Percentiles rank a stretch among this genome's conserved stretches.
Conservation (phyloP, 2,113 vertebrate genomes). For the Seriola aureovittata region DNA sequence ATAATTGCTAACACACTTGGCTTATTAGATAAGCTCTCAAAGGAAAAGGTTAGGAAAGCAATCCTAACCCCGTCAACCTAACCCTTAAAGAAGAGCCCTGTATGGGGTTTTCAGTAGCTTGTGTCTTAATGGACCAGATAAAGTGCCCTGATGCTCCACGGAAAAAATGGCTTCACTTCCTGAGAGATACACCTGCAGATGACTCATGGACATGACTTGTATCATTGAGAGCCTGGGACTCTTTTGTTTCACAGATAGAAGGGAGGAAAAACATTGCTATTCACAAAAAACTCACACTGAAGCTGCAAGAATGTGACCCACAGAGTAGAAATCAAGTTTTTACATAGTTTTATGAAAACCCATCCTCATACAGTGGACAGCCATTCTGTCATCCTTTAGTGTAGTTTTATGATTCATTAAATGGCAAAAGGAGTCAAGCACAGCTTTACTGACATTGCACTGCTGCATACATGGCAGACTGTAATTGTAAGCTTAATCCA, state of each 20-base stretch:
- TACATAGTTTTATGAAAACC: slow-evolving; percentile 9
- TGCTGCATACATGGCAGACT: slow-evolving; percentile 15
- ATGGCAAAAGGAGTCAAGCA: slow-evolving; percentile 39
- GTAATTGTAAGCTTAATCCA: slow-evolving; percentile 23
- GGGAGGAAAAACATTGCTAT: slow-evolving; percentile 4
- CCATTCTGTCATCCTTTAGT: not conserved
- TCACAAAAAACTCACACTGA: not conserved
- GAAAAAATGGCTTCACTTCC: not conserved
- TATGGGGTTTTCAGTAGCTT: too few species aligned
- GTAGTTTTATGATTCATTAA: slow-evolving; percentile 48
- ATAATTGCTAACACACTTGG: too few species aligned
- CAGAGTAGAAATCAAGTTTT: slow-evolving; percentile 13
- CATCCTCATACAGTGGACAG: too few species aligned
- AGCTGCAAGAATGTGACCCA: slow-evolving; percentile 20
- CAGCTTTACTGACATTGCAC: slow-evolving; percentile 19
- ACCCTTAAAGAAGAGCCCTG: too few species aligned
- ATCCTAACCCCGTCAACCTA: too few species aligned
- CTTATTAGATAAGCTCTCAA: too few species aligned
- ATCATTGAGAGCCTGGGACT: slow-evolving; percentile 12
- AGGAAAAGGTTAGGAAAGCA: too few species aligned
- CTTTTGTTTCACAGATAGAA: slow-evolving; percentile 17
- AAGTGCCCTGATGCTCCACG: too few species aligned
- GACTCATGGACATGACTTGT: slow-evolving; percentile 22
- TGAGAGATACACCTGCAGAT: slow-evolving; percentile 33
- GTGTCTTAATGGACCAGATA: too few species aligned